Conservation (phyloP, 2,797 vertebrate species). For the Dallia pectoralis region DNA sequence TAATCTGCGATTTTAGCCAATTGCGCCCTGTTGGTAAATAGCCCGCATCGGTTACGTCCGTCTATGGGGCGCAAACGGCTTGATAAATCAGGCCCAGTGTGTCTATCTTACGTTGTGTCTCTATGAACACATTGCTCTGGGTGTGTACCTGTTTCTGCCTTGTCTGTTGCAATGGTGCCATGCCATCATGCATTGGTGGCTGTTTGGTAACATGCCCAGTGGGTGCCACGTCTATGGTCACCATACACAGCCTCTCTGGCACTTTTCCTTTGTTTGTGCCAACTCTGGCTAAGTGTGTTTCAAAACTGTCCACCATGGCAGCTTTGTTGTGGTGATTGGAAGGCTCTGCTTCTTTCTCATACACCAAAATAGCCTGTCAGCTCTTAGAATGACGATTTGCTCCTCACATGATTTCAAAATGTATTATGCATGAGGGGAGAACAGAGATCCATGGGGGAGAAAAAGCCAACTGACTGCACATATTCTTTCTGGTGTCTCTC, state of each 20-base stretch:
- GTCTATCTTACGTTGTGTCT: too few species aligned
- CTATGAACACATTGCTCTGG: neutral
- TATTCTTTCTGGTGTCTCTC: conserved; percentile 29
- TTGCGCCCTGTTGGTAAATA: too few species aligned
- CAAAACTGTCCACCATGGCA: conserved; percentile 40
- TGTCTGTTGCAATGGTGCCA: conserved; percentile 19
- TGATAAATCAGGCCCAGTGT: too few species aligned
- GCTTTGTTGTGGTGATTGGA: conserved; percentile 49
- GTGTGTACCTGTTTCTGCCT: neutral
- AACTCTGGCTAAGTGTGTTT: conserved; percentile 52
- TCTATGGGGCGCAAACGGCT: too few species aligned
- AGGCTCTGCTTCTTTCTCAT: conserved; percentile 51
- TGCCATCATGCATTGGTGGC: conserved; percentile 14
- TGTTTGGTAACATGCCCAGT: conserved; percentile 38
- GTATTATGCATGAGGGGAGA: conserved; percentile 42
- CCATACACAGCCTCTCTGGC: conserved; percentile 36
- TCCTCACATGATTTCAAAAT: conserved; percentile 9
- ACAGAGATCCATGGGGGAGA: conserved; percentile 24
- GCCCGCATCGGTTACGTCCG: too few species aligned
- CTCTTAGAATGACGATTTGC: conserved; percentile 51
- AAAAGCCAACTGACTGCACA: conserved; percentile 43
- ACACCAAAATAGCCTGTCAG: conserved; percentile 46
- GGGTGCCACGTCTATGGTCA: conserved; percentile 33
- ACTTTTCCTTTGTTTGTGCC: conserved; percentile 46
- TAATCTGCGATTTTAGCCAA: too few species aligned